A percentile compares a stretch with the other conserved stretches of the same genome.
Conservation (phyloP, 2,113 vertebrate genomes). For the Saguinus imperator region DNA sequence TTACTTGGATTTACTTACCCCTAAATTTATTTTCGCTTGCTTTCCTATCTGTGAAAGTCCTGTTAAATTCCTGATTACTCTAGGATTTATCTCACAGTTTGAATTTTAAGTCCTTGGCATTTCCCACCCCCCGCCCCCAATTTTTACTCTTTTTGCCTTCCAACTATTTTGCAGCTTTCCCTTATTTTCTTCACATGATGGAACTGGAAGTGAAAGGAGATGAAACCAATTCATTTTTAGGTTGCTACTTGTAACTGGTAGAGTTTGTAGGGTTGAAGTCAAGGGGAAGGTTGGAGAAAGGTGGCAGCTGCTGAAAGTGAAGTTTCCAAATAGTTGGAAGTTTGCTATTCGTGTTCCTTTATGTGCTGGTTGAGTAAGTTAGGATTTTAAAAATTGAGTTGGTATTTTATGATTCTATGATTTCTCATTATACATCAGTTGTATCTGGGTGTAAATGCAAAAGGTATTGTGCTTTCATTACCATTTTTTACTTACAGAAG, state of each 20-base stretch:
- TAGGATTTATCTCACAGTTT: not conserved
- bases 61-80: not conserved
- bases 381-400: not conserved
- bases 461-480: not conserved
- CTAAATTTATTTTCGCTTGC: not conserved
- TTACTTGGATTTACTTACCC: not conserved
- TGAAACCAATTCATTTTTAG: not conserved
- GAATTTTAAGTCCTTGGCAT: not conserved
- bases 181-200: not conserved
- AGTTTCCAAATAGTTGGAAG: not conserved
- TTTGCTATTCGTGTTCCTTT: not conserved
- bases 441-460: not conserved
- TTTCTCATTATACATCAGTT: not conserved
- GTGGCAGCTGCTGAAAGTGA: not conserved
- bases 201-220: not conserved
- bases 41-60: not conserved
- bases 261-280: not conserved
- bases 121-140: not conserved
- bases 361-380: not conserved
- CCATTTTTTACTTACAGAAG: not conserved
- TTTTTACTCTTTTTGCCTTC: not conserved
- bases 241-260: not conserved
- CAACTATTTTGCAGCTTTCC: not conserved
- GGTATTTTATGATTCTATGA: not conserved
- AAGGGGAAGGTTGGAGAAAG: not conserved